Evolutionary conservation across 2,113 vertebrate genomes (phyloP).

Genomic region (Callocephalon fimbriatum): DNA sequence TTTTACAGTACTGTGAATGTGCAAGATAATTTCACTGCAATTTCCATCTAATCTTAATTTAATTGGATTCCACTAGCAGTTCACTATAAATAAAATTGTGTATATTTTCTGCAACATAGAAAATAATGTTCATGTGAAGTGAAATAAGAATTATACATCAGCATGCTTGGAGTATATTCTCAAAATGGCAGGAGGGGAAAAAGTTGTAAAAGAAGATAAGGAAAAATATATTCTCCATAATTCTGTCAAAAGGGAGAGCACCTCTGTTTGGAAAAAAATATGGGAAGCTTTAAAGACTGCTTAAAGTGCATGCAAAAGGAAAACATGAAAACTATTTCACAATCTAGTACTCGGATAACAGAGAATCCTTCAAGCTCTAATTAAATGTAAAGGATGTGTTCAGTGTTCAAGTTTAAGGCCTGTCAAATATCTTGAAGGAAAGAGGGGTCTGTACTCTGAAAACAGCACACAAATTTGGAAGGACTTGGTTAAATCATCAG

Average conservation of each 20-base stretch:
- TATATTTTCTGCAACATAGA: not conserved
- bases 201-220: conserved; percentile 15
- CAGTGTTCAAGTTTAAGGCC: conserved; percentile 9
- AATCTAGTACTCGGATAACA: conserved; percentile 4
- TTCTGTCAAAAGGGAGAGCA: conserved; percentile 34
- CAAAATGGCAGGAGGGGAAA: not conserved
- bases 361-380: conserved; percentile 30
- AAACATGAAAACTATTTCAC: not conserved
- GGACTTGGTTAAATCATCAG: conserved; percentile 43
- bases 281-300: not conserved
- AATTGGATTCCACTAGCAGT: not conserved
- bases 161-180: not conserved
- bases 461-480: conserved; percentile 7
- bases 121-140: not conserved
- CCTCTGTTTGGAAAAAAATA: not conserved
- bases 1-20: not conserved
- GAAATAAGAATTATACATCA: not conserved
- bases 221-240: conserved; percentile 35
- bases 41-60: not conserved
- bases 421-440: conserved; percentile 32
- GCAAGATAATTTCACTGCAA: not conserved
- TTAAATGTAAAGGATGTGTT: conserved; percentile 55
- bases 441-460: conserved; percentile 12
- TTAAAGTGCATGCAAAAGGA: not conserved
- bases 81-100: not conserved